A percentile compares a stretch with the other conserved stretches of the same genome.
phyloP scores from a whole-genome alignment of 2,888 invertebrate species.

The Diaprepes abbreviatus region DNA sequence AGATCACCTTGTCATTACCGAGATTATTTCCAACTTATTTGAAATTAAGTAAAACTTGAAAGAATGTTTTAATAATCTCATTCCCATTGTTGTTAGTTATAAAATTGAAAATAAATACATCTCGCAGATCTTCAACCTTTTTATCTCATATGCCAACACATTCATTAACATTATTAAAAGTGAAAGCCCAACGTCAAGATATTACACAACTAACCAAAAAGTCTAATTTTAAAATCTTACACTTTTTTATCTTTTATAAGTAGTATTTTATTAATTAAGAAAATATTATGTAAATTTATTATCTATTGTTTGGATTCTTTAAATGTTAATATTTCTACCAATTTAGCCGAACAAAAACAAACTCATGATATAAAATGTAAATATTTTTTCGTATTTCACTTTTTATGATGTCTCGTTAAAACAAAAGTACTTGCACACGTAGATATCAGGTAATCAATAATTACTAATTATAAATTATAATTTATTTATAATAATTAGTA shows the following conservation, averaged over 20 bases:
- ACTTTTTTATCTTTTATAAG: neutral
- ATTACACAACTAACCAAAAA: neutral
- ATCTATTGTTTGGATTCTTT: neutral
- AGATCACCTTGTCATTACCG: too few species aligned
- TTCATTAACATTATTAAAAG: neutral
- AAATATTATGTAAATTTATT: conserved; percentile 7
- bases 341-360: neutral
- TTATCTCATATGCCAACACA: too few species aligned
- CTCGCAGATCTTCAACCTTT: too few species aligned
- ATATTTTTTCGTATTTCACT: neutral
- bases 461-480: neutral
- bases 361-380: neutral
- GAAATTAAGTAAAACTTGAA: too few species aligned
- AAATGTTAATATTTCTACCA: neutral
- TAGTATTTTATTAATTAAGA: neutral
- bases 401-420: neutral
- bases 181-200: neutral
- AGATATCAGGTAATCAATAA: conserved; percentile 2
- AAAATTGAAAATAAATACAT: too few species aligned
- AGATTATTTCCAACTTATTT: too few species aligned
- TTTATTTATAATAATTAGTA: conserved; percentile 4
- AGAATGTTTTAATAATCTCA: too few species aligned
- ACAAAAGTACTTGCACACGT: conserved; percentile 1
- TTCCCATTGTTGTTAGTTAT: too few species aligned
- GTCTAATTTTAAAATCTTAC: neutral